phyloP scores from a whole-genome alignment of 2,113 vertebrate species.

The Shinisaurus crocodilurus region DNA sequence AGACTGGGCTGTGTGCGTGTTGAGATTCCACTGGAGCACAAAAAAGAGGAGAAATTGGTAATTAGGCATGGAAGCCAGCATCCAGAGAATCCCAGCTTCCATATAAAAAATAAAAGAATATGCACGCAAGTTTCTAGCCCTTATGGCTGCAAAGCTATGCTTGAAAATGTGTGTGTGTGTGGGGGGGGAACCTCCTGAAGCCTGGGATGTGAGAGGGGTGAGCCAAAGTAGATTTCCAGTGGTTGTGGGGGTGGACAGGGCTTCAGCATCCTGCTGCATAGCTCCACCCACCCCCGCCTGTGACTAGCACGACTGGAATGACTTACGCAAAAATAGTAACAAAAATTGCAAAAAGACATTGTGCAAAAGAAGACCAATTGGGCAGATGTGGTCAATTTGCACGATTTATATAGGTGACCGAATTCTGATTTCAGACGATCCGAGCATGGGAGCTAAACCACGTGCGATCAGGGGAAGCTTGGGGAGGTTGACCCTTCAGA shows the following conservation, averaged over 20 bases:
- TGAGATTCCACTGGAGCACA: background rate
- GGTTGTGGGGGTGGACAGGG: background rate
- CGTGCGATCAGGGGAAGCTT: too few species aligned
- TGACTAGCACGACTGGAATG: background rate
- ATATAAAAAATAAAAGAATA: too few species aligned
- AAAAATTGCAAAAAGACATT: background rate
- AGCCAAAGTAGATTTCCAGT: background rate
- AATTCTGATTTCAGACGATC: background rate
- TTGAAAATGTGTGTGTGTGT: background rate
- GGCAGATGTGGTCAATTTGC: background rate
- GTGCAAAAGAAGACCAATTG: background rate
- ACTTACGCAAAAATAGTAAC: background rate
- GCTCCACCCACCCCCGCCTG: background rate
- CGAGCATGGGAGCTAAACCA: background rate
- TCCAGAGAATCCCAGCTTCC: too few species aligned
- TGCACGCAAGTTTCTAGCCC: background rate
- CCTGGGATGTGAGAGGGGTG: too few species aligned
- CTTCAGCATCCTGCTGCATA: background rate
- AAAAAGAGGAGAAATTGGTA: too few species aligned
- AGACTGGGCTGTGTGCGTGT: background rate
- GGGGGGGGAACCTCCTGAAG: background rate
- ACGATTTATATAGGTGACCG: background rate
- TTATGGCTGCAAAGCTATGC: background rate
- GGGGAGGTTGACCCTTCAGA: too few species aligned
- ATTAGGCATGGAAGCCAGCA: background rate